Percentiles rank a stretch among this genome's conserved stretches.
Conservation (phyloP, 2,888 invertebrate genomes). For the Oscheius onirici region DNA sequence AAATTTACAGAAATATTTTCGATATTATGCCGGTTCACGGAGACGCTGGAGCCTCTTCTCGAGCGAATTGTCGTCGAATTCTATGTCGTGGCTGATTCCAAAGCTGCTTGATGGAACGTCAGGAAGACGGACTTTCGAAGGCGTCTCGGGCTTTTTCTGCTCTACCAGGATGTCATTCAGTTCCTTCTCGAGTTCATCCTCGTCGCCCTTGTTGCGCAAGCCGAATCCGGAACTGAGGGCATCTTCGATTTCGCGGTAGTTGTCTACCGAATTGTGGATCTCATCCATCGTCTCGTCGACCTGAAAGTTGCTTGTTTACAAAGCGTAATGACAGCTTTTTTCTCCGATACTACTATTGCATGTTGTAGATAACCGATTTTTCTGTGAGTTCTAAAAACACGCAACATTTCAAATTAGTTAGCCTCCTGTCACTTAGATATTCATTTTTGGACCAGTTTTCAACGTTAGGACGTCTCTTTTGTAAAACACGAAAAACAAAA, state of each 20-base stretch:
- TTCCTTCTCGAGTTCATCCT: constrained; percentile 47
- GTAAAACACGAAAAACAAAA: too few species aligned
- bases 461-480: too few species aligned
- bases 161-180: constrained; percentile 42
- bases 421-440: too few species aligned
- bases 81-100: constrained; percentile 24
- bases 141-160: constrained; percentile 4
- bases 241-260: constrained; percentile 66
- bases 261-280: constrained; percentile 61
- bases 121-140: constrained; percentile 5
- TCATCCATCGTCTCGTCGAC: constrained; percentile 68
- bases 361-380: too few species aligned
- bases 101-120: constrained; percentile 26
- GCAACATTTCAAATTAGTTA: too few species aligned
- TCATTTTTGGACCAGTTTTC: too few species aligned
- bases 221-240: constrained; percentile 47
- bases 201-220: constrained; percentile 18
- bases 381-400: too few species aligned
- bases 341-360: not conserved
- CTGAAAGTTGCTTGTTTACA: too few species aligned
- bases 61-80: constrained; percentile 13
- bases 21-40: constrained; percentile 15
- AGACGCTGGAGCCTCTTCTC: constrained; percentile 17
- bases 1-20: not conserved
- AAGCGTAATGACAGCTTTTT: too few species aligned